phyloP scores from a whole-genome alignment of 2,113 vertebrate species.

The Motacilla alba region DNA sequence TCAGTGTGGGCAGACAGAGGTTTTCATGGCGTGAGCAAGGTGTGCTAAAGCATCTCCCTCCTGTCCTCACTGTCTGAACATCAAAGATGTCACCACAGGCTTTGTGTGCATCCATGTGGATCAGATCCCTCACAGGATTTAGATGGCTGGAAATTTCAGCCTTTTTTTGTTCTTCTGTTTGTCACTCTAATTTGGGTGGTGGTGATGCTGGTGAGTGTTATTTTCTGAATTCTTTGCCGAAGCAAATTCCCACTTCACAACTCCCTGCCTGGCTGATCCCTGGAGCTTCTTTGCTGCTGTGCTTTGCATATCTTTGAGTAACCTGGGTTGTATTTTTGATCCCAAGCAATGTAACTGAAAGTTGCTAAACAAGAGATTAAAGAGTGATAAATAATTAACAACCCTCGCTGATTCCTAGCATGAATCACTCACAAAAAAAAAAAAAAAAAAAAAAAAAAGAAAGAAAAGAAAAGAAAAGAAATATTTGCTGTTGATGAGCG shows the following conservation, averaged over 20 bases:
- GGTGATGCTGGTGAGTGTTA: not conserved
- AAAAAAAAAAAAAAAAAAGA: not conserved
- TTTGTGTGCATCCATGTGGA: not conserved
- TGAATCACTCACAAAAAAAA: not conserved
- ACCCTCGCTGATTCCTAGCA: not conserved
- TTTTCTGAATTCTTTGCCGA: not conserved
- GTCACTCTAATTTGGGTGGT: not conserved
- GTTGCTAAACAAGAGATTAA: not conserved
- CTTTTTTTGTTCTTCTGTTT: not conserved
- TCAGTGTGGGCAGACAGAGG: not conserved
- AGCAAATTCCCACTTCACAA: not conserved
- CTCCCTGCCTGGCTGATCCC: not conserved
- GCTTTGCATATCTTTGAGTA: not conserved
- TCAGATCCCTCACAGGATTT: not conserved
- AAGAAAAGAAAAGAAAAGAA: not conserved
- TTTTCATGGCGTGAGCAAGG: accelerated
- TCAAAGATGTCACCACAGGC: not conserved
- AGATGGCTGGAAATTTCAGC: not conserved
- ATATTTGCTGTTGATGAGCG: not conserved
- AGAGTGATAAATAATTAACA: not conserved
- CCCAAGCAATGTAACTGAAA: not conserved
- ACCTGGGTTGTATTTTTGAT: not conserved
- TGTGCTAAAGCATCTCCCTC: not conserved
- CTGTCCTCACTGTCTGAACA: not conserved
- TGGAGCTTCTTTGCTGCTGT: not conserved